These are phyloP conservation scores for Gallinago solitaria DNA, from an alignment of 2,797 vertebrate species.

Conservation along the genomic window DNA sequence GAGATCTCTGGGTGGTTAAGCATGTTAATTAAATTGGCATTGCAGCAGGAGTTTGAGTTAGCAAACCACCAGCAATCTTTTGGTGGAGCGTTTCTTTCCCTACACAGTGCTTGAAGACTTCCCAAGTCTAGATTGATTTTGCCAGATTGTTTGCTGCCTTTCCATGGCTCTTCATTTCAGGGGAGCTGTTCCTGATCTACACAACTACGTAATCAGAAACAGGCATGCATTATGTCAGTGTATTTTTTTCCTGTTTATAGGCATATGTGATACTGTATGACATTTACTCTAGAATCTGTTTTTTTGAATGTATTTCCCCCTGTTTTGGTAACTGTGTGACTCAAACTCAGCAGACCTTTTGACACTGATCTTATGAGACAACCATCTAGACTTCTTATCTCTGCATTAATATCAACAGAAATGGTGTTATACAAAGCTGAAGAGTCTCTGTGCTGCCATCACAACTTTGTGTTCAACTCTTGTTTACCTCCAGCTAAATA, in stretches of 20 bases:
- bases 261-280: background rate
- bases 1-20: constrained; percentile 66
- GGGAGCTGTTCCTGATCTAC: background rate
- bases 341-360: background rate
- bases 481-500: background rate
- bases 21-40: constrained; percentile 64
- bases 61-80: background rate
- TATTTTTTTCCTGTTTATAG: background rate
- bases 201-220: background rate
- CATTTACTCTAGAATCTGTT: background rate
- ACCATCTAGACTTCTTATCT: background rate
- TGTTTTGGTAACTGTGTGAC: background rate
- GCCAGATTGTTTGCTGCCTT: background rate
- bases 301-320: background rate
- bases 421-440: background rate
- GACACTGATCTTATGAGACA: background rate
- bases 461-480: background rate
- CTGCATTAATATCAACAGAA: background rate
- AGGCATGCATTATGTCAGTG: background rate
- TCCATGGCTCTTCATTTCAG: background rate
- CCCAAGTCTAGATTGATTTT: background rate
- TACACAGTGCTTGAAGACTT: background rate
- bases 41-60: constrained; percentile 30
- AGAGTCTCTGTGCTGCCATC: background rate
- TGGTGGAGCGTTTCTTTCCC: background rate